Evolutionary conservation across 2,888 invertebrate genomes (phyloP), one percentile per base, ranked within the genome.

Genomic region (Buathra laborator): DNA sequence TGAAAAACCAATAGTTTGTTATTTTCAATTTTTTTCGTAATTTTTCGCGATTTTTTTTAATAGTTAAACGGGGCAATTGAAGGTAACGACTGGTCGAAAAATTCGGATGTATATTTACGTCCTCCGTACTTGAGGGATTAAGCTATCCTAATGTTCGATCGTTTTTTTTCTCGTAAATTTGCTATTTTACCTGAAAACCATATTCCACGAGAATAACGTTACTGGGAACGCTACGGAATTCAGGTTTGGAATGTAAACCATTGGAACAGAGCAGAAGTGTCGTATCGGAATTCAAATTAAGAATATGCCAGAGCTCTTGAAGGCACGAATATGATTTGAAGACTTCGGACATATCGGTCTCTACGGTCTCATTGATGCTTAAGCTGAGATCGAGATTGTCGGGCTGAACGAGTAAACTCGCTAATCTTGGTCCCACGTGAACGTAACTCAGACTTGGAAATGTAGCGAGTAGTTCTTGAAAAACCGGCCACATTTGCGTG

Each of bases 131-230:
- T 24, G 24, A 24, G 24, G 24, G 24, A 2, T 24, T 24, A 24
- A 1, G 3, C 1, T 24, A 24, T 2, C 24, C 3, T 24, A 24
- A 24, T 24, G 1, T 24, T 24, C 24, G 24, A 24, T 24, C 24
- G 19, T 24, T 24, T 24, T 24, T 24, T 24, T 24, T 24, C 24
- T 24, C 24, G 24, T 24, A 24, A 24, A 3, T 24, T 24, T 24
- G 24, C 2, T 37, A 1, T 56, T 48, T 88, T 89, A 95, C 95
- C 94, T 95, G 95, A 90, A 95, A 95, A 56, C 95, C 95, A 91
- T 95, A 95, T 90, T 95, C 95, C 48, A 95, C 94, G 59, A 96
- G 93, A 85, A 95, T 93, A 59, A 95, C 93, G 88, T 95, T 95
- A 19, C 94, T 94, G n/a, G 95, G 95, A 76, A 95, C 90, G 84